phyloP scores from a whole-genome alignment of 1,140 invertebrate species.

The Drosophila ananassae region DNA sequence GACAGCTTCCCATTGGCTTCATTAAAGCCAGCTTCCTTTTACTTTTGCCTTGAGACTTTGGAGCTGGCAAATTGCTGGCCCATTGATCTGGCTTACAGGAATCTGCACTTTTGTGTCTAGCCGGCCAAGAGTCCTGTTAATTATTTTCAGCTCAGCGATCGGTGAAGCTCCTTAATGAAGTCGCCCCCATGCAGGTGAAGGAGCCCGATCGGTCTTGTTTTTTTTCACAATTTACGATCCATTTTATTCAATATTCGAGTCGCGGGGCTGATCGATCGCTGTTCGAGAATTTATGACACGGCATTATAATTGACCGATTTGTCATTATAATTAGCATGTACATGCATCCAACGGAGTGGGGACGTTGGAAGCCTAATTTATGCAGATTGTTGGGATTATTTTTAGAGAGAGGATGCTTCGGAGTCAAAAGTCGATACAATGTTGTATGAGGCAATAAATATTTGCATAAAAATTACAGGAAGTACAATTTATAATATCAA shows the following conservation, averaged over 20 bases:
- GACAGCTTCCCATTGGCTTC: constrained; percentile 68
- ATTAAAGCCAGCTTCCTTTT: constrained; percentile 65
- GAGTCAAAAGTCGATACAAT: constrained; percentile 19
- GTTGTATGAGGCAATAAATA: constrained; percentile 23
- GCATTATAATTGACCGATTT: constrained; percentile 82
- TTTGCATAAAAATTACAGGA: constrained; percentile 8
- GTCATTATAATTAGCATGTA: constrained; percentile 78
- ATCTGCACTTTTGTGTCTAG: constrained; percentile 52
- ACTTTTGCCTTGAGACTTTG: constrained; percentile 48
- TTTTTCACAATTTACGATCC: constrained; percentile 57
- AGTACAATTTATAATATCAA: background rate
- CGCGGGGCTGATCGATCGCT: constrained; percentile 64
- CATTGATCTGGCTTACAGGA: constrained; percentile 51
- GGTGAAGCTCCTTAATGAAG: constrained; percentile 49
- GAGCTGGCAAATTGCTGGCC: constrained; percentile 40
- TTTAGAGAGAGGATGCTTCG: constrained; percentile 53
- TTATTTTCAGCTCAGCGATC: constrained; percentile 12
- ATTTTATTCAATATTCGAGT: constrained; percentile 78
- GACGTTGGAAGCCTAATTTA: constrained; percentile 52
- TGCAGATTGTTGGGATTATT: constrained; percentile 56
- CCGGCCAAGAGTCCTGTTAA: constrained; percentile 35
- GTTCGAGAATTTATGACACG: constrained; percentile 74
- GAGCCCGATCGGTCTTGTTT: constrained; percentile 26
- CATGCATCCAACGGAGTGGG: constrained; percentile 6
- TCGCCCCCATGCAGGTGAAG: constrained; percentile 34